Conservation (phyloP, 2,113 vertebrate genomes). For the Callospermophilus lateralis region DNA sequence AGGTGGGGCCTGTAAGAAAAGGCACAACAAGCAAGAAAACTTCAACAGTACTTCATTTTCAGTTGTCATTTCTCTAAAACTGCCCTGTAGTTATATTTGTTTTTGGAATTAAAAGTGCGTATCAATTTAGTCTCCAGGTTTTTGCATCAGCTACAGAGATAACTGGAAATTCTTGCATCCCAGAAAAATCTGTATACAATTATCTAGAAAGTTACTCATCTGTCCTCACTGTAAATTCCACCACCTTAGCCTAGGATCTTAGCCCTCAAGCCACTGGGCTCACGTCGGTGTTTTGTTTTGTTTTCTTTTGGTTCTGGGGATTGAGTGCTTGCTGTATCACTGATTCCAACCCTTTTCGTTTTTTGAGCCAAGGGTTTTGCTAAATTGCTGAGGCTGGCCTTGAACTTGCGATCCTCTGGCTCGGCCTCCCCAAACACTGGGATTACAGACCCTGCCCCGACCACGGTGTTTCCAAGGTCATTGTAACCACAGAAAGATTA, state of each 20-base stretch:
- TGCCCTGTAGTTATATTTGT: background rate
- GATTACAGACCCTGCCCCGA: too few relatives aligned
- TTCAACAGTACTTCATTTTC: background rate
- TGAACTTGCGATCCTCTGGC: too few relatives aligned
- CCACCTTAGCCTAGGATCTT: background rate
- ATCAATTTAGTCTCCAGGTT: background rate
- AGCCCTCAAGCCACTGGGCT: too few relatives aligned
- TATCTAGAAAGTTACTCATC: background rate
- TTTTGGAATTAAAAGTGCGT: background rate
- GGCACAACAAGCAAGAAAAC: background rate
- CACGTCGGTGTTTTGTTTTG: too few relatives aligned
- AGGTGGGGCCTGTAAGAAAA: background rate
- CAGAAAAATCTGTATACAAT: background rate
- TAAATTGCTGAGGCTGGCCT: too few relatives aligned
- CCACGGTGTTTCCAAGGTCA: too few relatives aligned
- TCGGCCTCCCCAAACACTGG: too few relatives aligned
- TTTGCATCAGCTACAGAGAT: background rate
- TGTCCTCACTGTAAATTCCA: background rate
- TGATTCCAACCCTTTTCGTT: too few relatives aligned
- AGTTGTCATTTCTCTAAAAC: background rate
- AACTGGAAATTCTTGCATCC: background rate
- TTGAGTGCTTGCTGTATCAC: too few relatives aligned
- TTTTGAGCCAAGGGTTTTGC: too few relatives aligned
- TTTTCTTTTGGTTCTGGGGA: too few relatives aligned
- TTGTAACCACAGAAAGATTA: too few relatives aligned